A percentile compares a stretch with the other conserved stretches of the same genome.
Conservation (phyloP, 2,113 vertebrate species). For the Condylura cristata region DNA sequence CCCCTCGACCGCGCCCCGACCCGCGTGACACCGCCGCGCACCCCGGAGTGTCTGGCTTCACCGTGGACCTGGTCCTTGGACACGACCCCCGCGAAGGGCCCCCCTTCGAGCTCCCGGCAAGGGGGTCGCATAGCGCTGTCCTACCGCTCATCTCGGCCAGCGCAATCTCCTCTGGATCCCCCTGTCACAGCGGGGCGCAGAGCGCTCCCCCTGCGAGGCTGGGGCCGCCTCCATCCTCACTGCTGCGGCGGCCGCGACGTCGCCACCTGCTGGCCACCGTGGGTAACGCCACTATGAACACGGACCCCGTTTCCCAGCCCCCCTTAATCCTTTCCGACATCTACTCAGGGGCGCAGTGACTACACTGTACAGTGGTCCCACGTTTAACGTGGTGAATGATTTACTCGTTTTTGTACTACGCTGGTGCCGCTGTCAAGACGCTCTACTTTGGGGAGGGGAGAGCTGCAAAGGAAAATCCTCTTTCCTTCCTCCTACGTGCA, state of each 20-base stretch:
- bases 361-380: neutral
- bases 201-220: neutral
- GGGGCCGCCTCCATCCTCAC: no score
- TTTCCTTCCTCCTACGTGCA: neutral
- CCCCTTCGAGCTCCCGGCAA: no score
- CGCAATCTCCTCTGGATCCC: no score
- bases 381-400: neutral
- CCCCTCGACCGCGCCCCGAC: no score
- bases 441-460: accelerated
- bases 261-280: neutral
- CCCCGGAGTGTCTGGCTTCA: no score
- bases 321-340: neutral
- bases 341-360: accelerated
- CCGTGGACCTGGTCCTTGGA: no score
- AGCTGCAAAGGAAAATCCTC: neutral
- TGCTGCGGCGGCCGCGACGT: accelerated
- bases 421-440: neutral
- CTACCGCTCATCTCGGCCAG: no score
- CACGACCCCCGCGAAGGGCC: no score
- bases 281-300: neutral
- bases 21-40: no score
- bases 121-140: accelerated
- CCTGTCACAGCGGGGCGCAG: neutral
- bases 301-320: no score
- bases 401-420: neutral